Percentiles rank a stretch among this genome's conserved stretches.
Conservation (phyloP, 2,888 invertebrate genomes). For the Syritta pipiens region DNA sequence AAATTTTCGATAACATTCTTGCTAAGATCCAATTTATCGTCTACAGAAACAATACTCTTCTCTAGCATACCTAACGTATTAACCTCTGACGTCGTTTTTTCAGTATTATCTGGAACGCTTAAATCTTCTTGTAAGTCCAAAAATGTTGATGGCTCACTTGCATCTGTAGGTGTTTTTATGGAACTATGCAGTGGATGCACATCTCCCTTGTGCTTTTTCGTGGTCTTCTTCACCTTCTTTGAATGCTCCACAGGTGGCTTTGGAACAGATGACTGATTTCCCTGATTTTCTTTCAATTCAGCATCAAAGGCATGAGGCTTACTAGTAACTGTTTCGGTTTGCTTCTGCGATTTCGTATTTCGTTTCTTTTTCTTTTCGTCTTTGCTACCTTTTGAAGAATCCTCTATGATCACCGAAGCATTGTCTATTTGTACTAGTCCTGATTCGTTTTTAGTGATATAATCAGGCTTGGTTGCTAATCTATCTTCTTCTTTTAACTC, state of each 20-base stretch:
- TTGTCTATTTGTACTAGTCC: no score
- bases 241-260: background rate
- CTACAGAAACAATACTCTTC: no score
- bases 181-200: background rate
- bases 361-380: constrained; percentile 78
- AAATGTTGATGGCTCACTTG: no score
- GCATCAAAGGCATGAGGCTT: constrained; percentile 27
- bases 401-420: background rate
- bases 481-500: constrained; percentile 15
- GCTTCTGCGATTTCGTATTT: constrained; percentile 69
- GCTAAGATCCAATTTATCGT: no score
- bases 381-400: constrained; percentile 39
- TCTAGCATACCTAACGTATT: no score
- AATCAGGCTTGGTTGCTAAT: constrained; percentile 12
- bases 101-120: background rate
- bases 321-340: background rate
- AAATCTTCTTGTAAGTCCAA: no score
- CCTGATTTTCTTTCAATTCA: constrained; percentile 17
- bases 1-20: background rate
- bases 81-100: background rate
- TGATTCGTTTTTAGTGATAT: background rate
- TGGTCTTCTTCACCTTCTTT: background rate
- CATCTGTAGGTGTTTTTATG: no score
- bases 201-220: background rate
- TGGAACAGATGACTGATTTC: background rate